Evolutionary conservation across 2,113 vertebrate species (phyloP), one percentile per base, ranked within the genome.

Genomic region (Stegastes partitus): DNA sequence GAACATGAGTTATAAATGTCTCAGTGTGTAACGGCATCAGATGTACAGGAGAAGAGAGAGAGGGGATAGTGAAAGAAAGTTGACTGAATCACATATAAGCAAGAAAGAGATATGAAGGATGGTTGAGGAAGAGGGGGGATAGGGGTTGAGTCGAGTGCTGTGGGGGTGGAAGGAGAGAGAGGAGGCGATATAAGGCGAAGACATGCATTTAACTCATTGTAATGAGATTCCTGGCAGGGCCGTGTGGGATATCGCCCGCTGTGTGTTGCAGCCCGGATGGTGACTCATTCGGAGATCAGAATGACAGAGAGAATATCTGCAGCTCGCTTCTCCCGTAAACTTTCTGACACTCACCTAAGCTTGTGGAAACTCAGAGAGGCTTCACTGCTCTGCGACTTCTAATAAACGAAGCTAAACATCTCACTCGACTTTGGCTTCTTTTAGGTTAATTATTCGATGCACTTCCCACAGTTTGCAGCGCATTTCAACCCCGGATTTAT

Each of bases 141-240:
- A 31, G n/a, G 49, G 70, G 63, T 62, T 62, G 62, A 70, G 77
- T 68, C 22, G 49, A 82, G 74, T 78, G 31, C 34, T 56, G 25
- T 1, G 23, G 68, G 53, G 74, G 55, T 67, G 66, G 82, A 72
- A 63, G 64, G 50, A 74, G 70, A 55, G 70, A 68, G 71, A 68
- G 49, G 59, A 42, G 54, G 61, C 44, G 14, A 44, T 50, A 34
- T 28, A 15, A 34, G 37, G 66, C 3, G 15, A 61, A 77, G 47
- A 72, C 81, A 54, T 84, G 74, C 63, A 22, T 82, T 90, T 59
- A 68, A 78, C 50, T 83, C 61, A 73, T 28, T 71, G 77, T 81
- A 74, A 81, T 85, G 72, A 77, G 72, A 76, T 75, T 75, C 58
- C 56, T 56, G 31, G 62, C 63, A 65, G 68, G 68, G 65, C 61